Evolutionary conservation across 2,888 invertebrate genomes (phyloP).

Genomic region (Scaptomyza parva): DNA sequence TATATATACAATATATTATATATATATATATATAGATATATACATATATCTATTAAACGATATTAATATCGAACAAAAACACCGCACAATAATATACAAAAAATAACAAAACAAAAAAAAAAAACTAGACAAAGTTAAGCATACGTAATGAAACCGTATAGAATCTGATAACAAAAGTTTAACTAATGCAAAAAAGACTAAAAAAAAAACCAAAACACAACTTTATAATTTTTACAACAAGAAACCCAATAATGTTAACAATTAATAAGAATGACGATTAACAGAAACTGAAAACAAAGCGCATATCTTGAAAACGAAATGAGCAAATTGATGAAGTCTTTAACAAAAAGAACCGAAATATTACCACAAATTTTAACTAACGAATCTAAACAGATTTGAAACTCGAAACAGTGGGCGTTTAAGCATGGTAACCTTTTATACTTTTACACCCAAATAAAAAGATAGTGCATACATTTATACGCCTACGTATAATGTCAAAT

Average conservation of each 20-base stretch:
- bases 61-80: slow-evolving; percentile 79
- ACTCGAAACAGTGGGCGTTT: slow-evolving; percentile 50
- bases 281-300: slow-evolving; percentile 66
- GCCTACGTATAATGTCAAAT: slow-evolving; percentile 35
- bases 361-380: slow-evolving; percentile 71
- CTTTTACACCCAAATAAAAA: slow-evolving; percentile 79
- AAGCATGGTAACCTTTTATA: slow-evolving; percentile 81
- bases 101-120: slow-evolving; percentile 28
- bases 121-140: too few relatives aligned
- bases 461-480: slow-evolving; percentile 44
- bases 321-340: slow-evolving; percentile 30
- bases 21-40: slow-evolving; percentile 67
- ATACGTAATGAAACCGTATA: slow-evolving; percentile 61
- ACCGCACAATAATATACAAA: slow-evolving; percentile 83
- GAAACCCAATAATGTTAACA: slow-evolving; percentile 80
- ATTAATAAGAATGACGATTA: slow-evolving; percentile 51
- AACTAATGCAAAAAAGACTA: slow-evolving; percentile 72
- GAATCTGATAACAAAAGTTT: slow-evolving; percentile 51
- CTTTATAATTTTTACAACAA: slow-evolving; percentile 74
- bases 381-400: slow-evolving; percentile 21
- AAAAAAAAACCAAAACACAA: slow-evolving; percentile 52
- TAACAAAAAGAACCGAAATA: slow-evolving; percentile 48
- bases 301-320: slow-evolving; percentile 78
- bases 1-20: slow-evolving; percentile 71
- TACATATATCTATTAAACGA: slow-evolving; percentile 70